Base-by-base conservation (phyloP, 2,797 vertebrate genomes). In the Anabas testudineus region DNA sequence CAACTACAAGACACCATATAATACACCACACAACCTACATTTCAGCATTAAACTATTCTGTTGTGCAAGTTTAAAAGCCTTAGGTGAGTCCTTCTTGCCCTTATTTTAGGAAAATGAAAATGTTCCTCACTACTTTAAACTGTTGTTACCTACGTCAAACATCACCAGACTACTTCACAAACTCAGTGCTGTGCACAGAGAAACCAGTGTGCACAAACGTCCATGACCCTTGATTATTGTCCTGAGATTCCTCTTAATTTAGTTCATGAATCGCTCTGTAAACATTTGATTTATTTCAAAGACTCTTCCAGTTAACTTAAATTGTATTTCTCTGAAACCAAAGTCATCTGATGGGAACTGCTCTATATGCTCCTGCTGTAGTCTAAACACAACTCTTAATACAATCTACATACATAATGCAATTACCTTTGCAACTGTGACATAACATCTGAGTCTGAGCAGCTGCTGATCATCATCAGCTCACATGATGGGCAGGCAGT, bases 261-360 rank as follows among this genome's bases (percentile, higher is more conserved):
- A 80, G 65, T 60, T 47, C 54, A 88, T 92, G 90, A 84, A 81
- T 80, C 22, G 8, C 80, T 91, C 77, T 75, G 84, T 88, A 93
- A 94, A 93, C 90, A 90, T 90, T 83, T 69, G 63, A 92, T 92
- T 88, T 76, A 78, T 90, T 92, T 93, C 75, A 91, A 91, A 89
- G 87, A 84, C n/a, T 18, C 42, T 51, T 46, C 78, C 63, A 79
- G 75, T 83, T 78, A 75, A 62, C 19, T 85, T 57, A 83, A 93
- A 92, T 91, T 78, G 70, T 72, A 75, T 90, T 91, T 88, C 47
- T 56, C 42, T 49, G 10, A 85, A 91, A 92, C 49, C 59, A 24
- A 68, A 88, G 82, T 93, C 92, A 92, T 85, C 87, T 91, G 91
- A 92, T 70, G 65, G 61, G 26, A 86, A 78, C 84, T 79, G 41